Evolutionary conservation across 2,888 invertebrate species (phyloP), one percentile per base, ranked within the genome.

Genomic region (Cosmia trapezina): DNA sequence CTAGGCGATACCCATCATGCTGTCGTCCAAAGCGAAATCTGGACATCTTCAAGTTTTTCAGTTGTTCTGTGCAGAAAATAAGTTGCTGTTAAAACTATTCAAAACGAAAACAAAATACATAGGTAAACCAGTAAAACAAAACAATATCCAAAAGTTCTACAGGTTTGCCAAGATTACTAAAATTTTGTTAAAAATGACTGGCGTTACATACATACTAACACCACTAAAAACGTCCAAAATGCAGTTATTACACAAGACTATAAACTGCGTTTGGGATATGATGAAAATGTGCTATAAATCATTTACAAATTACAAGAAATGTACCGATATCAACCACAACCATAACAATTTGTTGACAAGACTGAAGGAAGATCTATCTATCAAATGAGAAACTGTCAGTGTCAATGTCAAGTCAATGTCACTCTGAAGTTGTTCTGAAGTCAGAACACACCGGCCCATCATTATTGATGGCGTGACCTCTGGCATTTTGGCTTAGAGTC

Each of bases 1-100:
- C 93, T 80, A 94, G 92, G 83, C 97, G 97, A 92, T 97, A 97
- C 69, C 97, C 97, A 90, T 97, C 97, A 88, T 97, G 96, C 80
- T 96, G 97, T 71, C 96, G 94, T 70, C 96, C 94, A 76, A 96
- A 96, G 85, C 97, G 95, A 86, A 97, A 96, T 85, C 97, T 95
- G 47, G 97, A 97, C 97, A 97, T 97, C 88, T 88, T 90, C 71
- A 93, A 82, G 56, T 84, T 85, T 76, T 90, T 91, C 71, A 91
- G 71, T 81, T 88, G 88, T 73, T 92, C 93, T 93, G 91, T 60
- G 88, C 88, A 79, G 37, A 61, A 75, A 74, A 70, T 33, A 60
- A 47, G 7, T 54, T n/a, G 47, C n/a, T 28, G 22, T 75, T 62
- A 5, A 43, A 51, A 37, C n/a, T 28, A 19, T 75, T 62, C 0